Percentiles rank a stretch among this genome's conserved stretches.
phyloP scores from a whole-genome alignment of 2,888 invertebrate species.

The Metellina segmentata region DNA sequence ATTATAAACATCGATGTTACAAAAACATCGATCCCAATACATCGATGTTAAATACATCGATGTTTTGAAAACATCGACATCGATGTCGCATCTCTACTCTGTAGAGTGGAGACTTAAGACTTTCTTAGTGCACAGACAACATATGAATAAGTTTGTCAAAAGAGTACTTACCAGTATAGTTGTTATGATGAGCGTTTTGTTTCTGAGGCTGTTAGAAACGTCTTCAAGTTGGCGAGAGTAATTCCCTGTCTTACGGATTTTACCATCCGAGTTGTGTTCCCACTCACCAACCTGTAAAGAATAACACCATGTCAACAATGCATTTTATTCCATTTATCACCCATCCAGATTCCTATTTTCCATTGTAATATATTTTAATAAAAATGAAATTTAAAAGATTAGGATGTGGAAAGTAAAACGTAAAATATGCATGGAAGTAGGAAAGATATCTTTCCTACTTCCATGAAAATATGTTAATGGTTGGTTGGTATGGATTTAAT shows the following conservation, averaged over 20 bases:
- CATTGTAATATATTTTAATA: background rate
- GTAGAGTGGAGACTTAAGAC: background rate
- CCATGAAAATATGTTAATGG: background rate
- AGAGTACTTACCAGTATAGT: slow-evolving; percentile 86
- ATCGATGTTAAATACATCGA: no score
- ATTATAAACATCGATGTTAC: no score
- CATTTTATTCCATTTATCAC: no score
- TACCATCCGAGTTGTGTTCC: slow-evolving; percentile 89
- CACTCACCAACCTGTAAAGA: slow-evolving; percentile 88
- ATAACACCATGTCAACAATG: background rate
- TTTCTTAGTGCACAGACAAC: no score
- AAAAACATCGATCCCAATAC: no score
- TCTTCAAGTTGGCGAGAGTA: slow-evolving; percentile 85
- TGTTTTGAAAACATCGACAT: no score
- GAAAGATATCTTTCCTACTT: no score
- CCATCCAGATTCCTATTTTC: background rate
- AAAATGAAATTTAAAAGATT: background rate
- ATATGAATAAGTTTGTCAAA: no score
- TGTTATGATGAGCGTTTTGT: slow-evolving; percentile 92
- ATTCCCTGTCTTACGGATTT: slow-evolving; percentile 86
- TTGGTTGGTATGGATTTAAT: no score
- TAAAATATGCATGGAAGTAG: no score
- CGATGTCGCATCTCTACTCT: no score
- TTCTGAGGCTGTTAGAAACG: slow-evolving; percentile 82
- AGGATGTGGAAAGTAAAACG: background rate